Evolutionary conservation across 1,140 invertebrate genomes (phyloP).

Genomic region (Magallana angulata): DNA sequence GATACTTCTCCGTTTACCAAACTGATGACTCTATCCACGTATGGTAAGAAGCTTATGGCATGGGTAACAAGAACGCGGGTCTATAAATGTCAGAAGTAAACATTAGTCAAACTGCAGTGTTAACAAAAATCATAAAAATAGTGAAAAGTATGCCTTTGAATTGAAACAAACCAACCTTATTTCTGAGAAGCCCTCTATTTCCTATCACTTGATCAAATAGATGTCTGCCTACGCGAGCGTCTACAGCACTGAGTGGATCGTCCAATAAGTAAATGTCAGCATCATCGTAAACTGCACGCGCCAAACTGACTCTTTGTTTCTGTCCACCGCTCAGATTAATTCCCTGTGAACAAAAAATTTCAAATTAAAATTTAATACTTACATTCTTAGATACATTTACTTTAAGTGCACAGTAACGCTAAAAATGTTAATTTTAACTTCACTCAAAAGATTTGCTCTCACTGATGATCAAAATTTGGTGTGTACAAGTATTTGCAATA

Average conservation of each 20-base stretch:
- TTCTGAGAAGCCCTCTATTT: conserved; percentile 81
- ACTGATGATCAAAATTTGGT: too few relatives aligned
- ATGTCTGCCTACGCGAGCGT: conserved; percentile 77
- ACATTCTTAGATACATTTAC: too few relatives aligned
- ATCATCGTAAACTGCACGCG: too few relatives aligned
- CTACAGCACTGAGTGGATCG: conserved; percentile 88
- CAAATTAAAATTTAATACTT: too few relatives aligned
- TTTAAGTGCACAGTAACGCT: too few relatives aligned
- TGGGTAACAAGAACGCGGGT: conserved; percentile 78
- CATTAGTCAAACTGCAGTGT: background rate
- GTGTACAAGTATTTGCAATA: conserved; percentile 34
- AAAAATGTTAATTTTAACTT: too few relatives aligned
- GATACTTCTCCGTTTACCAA: conserved; percentile 72
- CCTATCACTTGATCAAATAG: conserved; percentile 75
- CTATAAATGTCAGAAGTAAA: conserved; percentile 30
- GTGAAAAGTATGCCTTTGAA: background rate
- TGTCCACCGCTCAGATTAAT: conserved; percentile 77
- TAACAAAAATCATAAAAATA: background rate
- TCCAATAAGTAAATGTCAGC: too few relatives aligned
- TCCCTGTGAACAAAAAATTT: conserved; percentile 43
- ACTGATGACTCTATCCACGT: conserved; percentile 75
- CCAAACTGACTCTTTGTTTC: too few relatives aligned
- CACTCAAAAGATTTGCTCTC: too few relatives aligned
- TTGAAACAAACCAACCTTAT: conserved; percentile 56
- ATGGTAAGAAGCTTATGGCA: conserved; percentile 72